phyloP scores from a whole-genome alignment of 1,140 invertebrate genomes.

The Ectropis grisescens region DNA sequence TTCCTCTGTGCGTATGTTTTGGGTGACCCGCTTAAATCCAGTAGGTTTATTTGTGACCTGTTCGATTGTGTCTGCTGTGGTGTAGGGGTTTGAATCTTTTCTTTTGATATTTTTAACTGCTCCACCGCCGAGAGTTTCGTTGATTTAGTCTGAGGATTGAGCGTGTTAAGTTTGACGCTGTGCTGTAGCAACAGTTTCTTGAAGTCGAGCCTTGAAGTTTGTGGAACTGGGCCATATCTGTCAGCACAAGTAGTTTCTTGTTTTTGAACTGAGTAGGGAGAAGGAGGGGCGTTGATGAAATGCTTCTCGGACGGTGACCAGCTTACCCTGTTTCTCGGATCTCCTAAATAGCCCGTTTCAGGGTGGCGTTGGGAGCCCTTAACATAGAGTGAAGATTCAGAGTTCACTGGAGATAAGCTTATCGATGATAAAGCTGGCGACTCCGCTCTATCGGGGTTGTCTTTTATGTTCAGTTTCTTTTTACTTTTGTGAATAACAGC shows the following conservation, averaged over 20 bases:
- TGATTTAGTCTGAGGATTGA: conserved; percentile 71
- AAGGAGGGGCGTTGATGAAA: conserved; percentile 4
- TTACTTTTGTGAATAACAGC: conserved; percentile 84
- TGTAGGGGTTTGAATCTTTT: conserved; percentile 55
- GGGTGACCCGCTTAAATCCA: conserved; percentile 76
- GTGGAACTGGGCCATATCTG: conserved; percentile 71
- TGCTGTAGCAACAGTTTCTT: conserved; percentile 84
- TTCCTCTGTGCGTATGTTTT: conserved; percentile 75
- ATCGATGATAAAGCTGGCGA: conserved; percentile 68
- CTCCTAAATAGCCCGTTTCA: conserved; percentile 71
- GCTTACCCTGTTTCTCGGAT: conserved; percentile 64
- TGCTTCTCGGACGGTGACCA: conserved; percentile 68
- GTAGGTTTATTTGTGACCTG: conserved; percentile 69
- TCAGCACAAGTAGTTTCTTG: conserved; percentile 71
- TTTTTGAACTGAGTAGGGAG: conserved; percentile 55
- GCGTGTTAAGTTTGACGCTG: conserved; percentile 69
- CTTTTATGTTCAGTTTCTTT: conserved; percentile 79
- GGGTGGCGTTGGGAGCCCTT: conserved; percentile 62
- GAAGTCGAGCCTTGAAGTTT: conserved; percentile 84
- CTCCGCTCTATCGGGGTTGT: conserved; percentile 66
- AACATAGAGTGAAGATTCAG: conserved; percentile 57
- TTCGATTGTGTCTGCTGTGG: conserved; percentile 39
- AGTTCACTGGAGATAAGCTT: conserved; percentile 67
- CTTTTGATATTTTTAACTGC: conserved; percentile 81
- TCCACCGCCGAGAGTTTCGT: conserved; percentile 85